Base-by-base conservation (phyloP, 2,113 vertebrate genomes). In the Syngnathus typhle region DNA sequence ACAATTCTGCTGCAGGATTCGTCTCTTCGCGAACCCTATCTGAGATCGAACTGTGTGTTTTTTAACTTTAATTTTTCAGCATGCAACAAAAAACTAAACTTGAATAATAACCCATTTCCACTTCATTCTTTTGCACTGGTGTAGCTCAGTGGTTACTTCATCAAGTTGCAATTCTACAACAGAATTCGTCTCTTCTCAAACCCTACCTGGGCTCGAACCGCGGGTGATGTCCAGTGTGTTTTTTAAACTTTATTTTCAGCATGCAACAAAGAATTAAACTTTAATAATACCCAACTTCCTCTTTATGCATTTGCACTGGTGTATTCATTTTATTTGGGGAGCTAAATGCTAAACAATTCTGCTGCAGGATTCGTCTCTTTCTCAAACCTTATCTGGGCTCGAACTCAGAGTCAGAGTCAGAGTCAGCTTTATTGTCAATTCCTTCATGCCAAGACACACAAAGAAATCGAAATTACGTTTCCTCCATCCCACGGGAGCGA, bases 91-190 rank as follows among this genome's bases (percentile, higher is more conserved):
- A 19, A n/a, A 2, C 16, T 51, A n/a, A 7, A n/a, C 3, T 16
- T 47, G 13, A 16, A 5, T 47, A 16, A 13, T 47, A 47, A 13
- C 16, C 15, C 0, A 16, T 47, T 47, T 47, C 16, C 12, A 47
- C 5, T 6, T 47, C 15, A 5, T 2, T 4, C 2, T 9, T 11
- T 10, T 47, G 13, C 15, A 18, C 5, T 47, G 12, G 46, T 47
- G 2, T 47, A 72, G 71, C 71, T 72, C 64, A 72, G 71, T 56
- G 71, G 65, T 72, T 72, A 67, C 70, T 61, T 72, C 64, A 8
- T 7, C 19, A 18, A 0, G 21, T 23, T 38, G 3, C 51, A 23
- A 44, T 44, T 44, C 11, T 44, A 12, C 11, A 9, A 1, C n/a
- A 11, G 7, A 54, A 7, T 54, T 10, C 9, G 6, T 9, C 1